Base-by-base conservation (phyloP, 2,797 vertebrate species). In the Myripristis murdjan region DNA sequence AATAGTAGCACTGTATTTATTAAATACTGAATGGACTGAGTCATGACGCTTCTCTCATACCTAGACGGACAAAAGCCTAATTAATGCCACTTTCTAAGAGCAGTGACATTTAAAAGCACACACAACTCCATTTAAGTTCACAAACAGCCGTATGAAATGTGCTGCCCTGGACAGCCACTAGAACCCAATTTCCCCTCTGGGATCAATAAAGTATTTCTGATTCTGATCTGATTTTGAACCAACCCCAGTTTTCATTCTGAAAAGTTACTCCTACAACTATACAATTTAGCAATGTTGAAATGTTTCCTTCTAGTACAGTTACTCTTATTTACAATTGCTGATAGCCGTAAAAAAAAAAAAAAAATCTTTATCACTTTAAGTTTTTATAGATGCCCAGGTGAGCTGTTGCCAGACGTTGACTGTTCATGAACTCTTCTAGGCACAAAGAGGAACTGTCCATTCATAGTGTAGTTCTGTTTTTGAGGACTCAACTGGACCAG, bases 381-480 rank as follows among this genome's bases (percentile, higher is more conserved):
- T 24, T 63, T 41, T 39, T 58, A 31, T 4, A 15, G 31, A 6
- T 48, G 43, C 67, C 48, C 41, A 64, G 22, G 14, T 31, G 9
- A 41, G 39, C 5, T 37, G 18, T 59, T 74, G 79, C 84, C 35
- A 83, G 39, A 72, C 15, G 23, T 16, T 70, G 55, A 73, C 72
- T 82, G 65, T 64, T 75, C 12, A 71, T 64, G 24, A 83, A 75
- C 31, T 83, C 16, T 8, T n/a, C 5, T 73, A 15, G 65, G 49
- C 53, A 44, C 56, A 4, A 66, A 70, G 47, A 46, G 35, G 70
- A 52, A 28, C 52, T 54, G 3, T 54, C 28, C 28, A 43, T 41
- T 26, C 0, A n/a, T 75, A 56, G 48, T 51, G 1, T 52, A 72
- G 31, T 0, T 46, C 51, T 66, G 15, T 5, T 57, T 4, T 73